A percentile compares a stretch with the other conserved stretches of the same genome.
Conservation (phyloP, 2,888 invertebrate species). For the Quadriops clusia region DNA sequence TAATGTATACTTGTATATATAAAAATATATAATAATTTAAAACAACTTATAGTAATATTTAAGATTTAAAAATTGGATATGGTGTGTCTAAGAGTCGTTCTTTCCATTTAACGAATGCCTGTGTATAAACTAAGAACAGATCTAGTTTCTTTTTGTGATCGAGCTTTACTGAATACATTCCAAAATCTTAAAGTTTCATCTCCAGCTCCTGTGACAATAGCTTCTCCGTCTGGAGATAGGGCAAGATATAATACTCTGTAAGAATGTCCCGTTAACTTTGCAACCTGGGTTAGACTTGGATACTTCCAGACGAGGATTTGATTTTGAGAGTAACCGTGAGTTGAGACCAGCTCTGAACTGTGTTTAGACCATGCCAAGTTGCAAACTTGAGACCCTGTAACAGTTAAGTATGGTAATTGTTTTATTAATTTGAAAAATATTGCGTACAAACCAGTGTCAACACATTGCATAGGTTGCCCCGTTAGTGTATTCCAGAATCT, state of each 20-base stretch:
- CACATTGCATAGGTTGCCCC: conserved; percentile 95
- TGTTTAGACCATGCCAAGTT: conserved; percentile 99
- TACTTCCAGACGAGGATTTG: conserved; percentile 99
- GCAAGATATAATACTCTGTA: conserved; percentile 92
- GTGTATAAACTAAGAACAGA: conserved; percentile 88
- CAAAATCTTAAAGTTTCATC: conserved; percentile 97
- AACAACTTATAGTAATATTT: no score
- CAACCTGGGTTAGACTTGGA: conserved; percentile 91
- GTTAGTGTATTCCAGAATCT: conserved; percentile 98
- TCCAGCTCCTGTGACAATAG: conserved; percentile 97
- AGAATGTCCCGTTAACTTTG: conserved; percentile 93
- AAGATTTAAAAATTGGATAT: no score
- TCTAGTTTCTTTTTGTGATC: conserved; percentile 87
- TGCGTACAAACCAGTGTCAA: conserved; percentile 72
- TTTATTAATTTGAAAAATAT: conserved; percentile 1
- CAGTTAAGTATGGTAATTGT: conserved; percentile 4
- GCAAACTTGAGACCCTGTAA: conserved; percentile 86
- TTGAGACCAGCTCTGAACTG: conserved; percentile 93
- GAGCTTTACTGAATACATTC: conserved; percentile 97
- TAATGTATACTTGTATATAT: no score
- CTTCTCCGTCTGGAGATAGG: conserved; percentile 95
- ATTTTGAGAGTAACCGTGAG: conserved; percentile 97
- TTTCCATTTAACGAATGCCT: conserved; percentile 57
- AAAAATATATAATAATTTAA: no score
- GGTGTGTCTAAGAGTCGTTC: no score